phyloP scores from a whole-genome alignment of 2,888 invertebrate genomes.

The Stenurella melanura region DNA sequence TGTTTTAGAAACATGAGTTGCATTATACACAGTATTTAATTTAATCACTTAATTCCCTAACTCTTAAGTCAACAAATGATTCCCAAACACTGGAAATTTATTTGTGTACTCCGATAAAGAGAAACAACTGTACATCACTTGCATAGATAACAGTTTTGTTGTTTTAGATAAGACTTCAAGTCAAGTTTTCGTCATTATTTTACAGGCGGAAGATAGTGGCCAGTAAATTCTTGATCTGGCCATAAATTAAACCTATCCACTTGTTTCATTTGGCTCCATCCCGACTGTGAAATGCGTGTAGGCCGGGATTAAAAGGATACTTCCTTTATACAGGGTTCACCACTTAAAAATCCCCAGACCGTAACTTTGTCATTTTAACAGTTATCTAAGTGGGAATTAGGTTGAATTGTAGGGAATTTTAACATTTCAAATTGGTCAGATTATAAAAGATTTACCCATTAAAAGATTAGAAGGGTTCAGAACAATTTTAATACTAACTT shows the following conservation, averaged over 20 bases:
- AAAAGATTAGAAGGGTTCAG: not conserved
- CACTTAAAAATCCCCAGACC: not conserved
- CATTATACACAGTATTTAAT: too few species aligned
- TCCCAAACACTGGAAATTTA: not conserved
- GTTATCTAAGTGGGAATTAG: not conserved
- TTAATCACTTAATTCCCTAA: too few species aligned
- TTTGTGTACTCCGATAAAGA: not conserved
- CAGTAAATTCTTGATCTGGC: slow-evolving; percentile 3
- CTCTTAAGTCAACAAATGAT: too few species aligned
- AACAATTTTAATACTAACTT: too few species aligned
- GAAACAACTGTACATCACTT: not conserved
- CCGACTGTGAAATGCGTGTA: slow-evolving; percentile 10
- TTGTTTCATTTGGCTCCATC: slow-evolving; percentile 7
- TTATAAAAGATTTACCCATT: not conserved
- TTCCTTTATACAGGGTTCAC: slow-evolving; percentile 4
- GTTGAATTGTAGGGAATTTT: not conserved
- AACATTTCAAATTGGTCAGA: not conserved
- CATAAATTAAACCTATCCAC: slow-evolving; percentile 10
- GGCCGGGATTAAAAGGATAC: not conserved
- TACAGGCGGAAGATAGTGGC: not conserved
- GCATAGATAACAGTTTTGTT: slow-evolving; percentile 6
- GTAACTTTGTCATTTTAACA: not conserved
- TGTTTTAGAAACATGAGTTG: too few species aligned
- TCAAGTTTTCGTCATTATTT: slow-evolving; percentile 11
- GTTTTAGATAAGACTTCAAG: not conserved